Evolutionary conservation across 2,797 vertebrate species (phyloP).

Genomic region (Gephyroberyx darwinii): DNA sequence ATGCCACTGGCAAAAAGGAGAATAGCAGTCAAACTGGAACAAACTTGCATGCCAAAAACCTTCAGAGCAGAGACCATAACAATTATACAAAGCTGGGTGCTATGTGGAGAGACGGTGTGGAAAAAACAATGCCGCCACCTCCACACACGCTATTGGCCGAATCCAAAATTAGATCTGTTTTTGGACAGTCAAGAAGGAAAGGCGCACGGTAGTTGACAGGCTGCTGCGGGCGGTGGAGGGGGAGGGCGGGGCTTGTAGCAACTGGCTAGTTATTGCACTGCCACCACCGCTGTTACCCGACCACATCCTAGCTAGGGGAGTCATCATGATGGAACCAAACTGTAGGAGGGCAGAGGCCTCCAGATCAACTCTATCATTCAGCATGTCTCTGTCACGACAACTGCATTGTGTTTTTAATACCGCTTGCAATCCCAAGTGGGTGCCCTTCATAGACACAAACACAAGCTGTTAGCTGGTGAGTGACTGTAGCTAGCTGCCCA

Average conservation of each 20-base stretch:
- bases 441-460: conserved; percentile 44
- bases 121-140: conserved; percentile 53
- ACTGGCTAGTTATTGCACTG: conserved; percentile 35
- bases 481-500: conserved; percentile 52
- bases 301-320: conserved; percentile 35
- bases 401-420: conserved; percentile 53
- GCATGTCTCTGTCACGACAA: conserved; percentile 32
- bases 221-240: conserved; percentile 41
- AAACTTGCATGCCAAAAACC: conserved; percentile 7
- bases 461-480: conserved; percentile 45
- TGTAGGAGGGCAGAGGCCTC: conserved; percentile 29
- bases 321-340: conserved; percentile 14
- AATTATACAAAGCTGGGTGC: conserved; percentile 36
- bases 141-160: conserved; percentile 58
- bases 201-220: conserved; percentile 45
- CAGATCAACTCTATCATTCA: conserved; percentile 49
- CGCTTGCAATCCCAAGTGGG: conserved; percentile 35
- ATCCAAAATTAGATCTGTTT: conserved; percentile 68
- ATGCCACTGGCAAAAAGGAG: not conserved
- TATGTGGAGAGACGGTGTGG: conserved; percentile 37
- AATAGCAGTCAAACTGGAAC: conserved; percentile 1
- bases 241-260: conserved; percentile 3
- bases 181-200: conserved; percentile 52
- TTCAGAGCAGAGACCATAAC: conserved; percentile 6
- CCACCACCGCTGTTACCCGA: conserved; percentile 44